These are phyloP conservation scores for Papilio elwesi DNA, from an alignment of 2,888 invertebrate genomes.

Conservation along the genomic window DNA sequence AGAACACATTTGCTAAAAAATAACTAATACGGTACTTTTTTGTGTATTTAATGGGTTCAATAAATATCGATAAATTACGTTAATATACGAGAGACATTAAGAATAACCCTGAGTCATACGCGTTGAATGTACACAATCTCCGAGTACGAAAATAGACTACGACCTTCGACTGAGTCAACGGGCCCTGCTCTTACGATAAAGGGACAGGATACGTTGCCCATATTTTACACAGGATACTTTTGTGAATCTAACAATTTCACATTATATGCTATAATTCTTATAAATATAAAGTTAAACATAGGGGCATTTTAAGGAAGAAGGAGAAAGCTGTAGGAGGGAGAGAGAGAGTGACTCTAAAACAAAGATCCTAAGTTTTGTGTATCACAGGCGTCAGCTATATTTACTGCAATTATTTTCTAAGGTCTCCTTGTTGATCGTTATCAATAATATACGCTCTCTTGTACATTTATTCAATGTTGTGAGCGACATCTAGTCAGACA, in stretches of 20 bases:
- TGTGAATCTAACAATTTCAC: neutral
- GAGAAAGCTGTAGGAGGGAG: no score
- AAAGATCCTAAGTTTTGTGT: no score
- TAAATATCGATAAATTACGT: neutral
- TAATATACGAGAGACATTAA: neutral
- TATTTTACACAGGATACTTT: neutral
- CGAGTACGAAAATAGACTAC: constrained; percentile 60
- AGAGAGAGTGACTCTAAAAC: no score
- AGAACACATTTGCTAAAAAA: neutral
- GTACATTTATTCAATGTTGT: no score
- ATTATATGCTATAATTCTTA: no score
- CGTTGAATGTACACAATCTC: constrained; percentile 35
- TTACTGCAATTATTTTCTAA: no score
- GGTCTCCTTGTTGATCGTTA: no score
- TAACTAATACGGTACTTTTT: neutral
- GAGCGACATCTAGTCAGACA: no score
- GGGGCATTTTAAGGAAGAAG: no score
- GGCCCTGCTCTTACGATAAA: constrained; percentile 37
- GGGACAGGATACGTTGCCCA: constrained; percentile 20
- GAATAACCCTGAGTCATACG: constrained; percentile 33
- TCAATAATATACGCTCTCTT: no score
- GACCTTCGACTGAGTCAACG: constrained; percentile 69
- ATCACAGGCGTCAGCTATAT: no score
- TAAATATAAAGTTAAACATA: no score
- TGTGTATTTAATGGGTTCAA: neutral